Conservation (phyloP, 2,888 invertebrate species). For the Pseudococcus jackbeardsleyi region DNA sequence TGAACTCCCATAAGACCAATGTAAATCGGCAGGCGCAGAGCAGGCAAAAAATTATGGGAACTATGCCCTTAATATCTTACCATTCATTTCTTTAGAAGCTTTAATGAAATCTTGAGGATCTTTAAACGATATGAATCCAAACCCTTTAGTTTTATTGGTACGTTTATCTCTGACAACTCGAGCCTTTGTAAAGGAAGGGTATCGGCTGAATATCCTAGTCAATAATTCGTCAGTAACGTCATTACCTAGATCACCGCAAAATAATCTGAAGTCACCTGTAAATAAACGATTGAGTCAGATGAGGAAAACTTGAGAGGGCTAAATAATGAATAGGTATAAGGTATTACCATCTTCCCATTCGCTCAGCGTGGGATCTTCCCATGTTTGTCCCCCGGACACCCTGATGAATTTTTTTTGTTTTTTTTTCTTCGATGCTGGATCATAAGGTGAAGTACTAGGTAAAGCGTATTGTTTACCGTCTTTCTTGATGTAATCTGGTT, state of each 20-base stretch:
- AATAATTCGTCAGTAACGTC: constrained; percentile 98
- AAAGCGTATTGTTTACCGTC: constrained; percentile 68
- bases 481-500: constrained; percentile 70
- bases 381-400: constrained; percentile 92
- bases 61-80: constrained; percentile 76
- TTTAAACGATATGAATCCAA: constrained; percentile 98
- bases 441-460: constrained; percentile 67
- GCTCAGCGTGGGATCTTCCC: constrained; percentile 94
- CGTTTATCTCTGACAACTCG: constrained; percentile 96
- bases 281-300: not conserved
- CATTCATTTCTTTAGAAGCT: constrained; percentile 99
- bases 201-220: constrained; percentile 95
- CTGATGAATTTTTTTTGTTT: constrained; percentile 84
- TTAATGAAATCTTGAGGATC: constrained; percentile 97
- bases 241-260: constrained; percentile 99
- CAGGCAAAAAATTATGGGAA: no score
- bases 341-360: constrained; percentile 92
- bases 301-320: not conserved
- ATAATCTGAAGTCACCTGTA: constrained; percentile 94
- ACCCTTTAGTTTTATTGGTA: constrained; percentile 98
- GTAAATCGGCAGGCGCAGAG: no score
- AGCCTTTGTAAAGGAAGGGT: constrained; percentile 92
- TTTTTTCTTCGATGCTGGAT: constrained; percentile 68
- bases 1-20: no score
- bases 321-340: constrained; percentile 65